phyloP scores from a whole-genome alignment of 2,113 vertebrate genomes.

The Mus pahari region DNA sequence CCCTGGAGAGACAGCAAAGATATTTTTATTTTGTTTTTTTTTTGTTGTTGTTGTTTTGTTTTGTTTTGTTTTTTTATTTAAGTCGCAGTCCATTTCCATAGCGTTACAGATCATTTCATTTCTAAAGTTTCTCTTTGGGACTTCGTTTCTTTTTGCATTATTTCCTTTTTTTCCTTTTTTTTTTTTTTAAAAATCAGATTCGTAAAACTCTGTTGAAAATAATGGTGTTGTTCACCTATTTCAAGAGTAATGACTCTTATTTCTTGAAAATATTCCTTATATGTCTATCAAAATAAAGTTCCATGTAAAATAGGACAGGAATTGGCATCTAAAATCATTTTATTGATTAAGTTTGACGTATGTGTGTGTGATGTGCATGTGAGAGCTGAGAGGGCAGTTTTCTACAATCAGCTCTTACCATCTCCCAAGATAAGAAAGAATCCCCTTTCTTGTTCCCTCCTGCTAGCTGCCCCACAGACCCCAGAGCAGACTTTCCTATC shows the following conservation, averaged over 20 bases:
- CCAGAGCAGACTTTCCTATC: neutral
- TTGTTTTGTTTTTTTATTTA: neutral
- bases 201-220: conserved; percentile 26
- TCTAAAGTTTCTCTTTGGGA: conserved; percentile 18
- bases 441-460: neutral
- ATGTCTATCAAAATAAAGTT: conserved; percentile 77
- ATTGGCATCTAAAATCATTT: neutral
- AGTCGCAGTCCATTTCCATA: neutral
- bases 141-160: neutral
- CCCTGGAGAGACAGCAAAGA: neutral
- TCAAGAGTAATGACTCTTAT: conserved; percentile 48
- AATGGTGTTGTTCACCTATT: conserved; percentile 47
- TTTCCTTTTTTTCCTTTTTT: neutral
- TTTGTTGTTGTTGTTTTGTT: neutral
- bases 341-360: neutral
- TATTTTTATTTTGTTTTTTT: neutral
- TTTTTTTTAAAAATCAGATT: conserved; percentile 19
- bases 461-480: neutral
- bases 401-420: neutral
- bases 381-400: no score
- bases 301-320: conserved; percentile 72
- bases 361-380: fast-evolving
- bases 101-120: neutral
- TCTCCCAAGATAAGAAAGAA: no score
- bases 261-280: conserved; percentile 68